These are phyloP conservation scores for Equus przewalskii DNA, from an alignment of 2,113 vertebrate species.

Conservation along the genomic window DNA sequence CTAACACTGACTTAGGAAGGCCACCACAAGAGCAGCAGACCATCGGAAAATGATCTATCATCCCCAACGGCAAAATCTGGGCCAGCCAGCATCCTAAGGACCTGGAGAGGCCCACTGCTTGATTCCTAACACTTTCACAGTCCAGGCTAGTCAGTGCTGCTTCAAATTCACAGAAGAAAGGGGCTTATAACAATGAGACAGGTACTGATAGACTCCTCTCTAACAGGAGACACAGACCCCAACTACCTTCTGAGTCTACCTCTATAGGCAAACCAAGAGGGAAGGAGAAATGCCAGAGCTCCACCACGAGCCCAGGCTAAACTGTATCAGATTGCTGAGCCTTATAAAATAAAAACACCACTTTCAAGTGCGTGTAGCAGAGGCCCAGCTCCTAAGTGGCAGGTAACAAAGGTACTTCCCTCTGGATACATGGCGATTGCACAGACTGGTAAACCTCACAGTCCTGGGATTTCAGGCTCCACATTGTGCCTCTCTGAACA, in stretches of 20 bases:
- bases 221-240: background rate
- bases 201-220: background rate
- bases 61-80: background rate
- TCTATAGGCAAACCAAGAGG: background rate
- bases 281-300: background rate
- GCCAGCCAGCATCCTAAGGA: background rate
- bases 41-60: background rate
- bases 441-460: background rate
- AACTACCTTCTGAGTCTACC: background rate
- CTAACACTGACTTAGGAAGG: background rate
- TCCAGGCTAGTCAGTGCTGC: background rate
- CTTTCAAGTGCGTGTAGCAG: slow-evolving; percentile 76
- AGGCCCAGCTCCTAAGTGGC: slow-evolving; percentile 55
- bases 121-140: background rate
- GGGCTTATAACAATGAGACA: background rate
- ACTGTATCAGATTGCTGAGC: background rate
- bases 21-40: background rate
- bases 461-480: background rate
- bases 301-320: background rate
- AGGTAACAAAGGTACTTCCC: slow-evolving; percentile 32
- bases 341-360: slow-evolving; percentile 61
- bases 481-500: background rate
- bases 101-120: background rate
- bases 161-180: slow-evolving; percentile 5
- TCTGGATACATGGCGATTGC: slow-evolving; percentile 30